Base-by-base conservation (phyloP, 2,888 invertebrate genomes). In the Heterodera filipjevi region DNA sequence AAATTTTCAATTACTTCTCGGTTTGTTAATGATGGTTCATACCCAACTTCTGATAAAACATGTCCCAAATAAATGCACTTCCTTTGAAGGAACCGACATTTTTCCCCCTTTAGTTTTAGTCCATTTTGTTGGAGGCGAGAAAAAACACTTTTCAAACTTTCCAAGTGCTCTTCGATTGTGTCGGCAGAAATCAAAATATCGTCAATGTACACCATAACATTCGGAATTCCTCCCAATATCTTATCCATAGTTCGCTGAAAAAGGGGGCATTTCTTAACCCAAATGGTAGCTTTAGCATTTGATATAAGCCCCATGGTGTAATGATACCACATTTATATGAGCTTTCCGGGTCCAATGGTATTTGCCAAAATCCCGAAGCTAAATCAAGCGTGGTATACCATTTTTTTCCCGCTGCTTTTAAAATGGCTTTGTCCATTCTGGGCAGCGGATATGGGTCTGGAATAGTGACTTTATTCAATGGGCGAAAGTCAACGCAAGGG, bases 401-500 rank as follows among this genome's bases (percentile, higher is more conserved):
- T 16, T 16, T n/a, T 19, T 66, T 66, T 0, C 80, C 79, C 6
- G 71, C 79, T 1, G 81, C 71, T 35, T 75, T 77, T n/a, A 76
- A 72, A 8, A 84, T 35, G 5, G 84, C 76, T 0, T 80, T 71
- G 16, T 83, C 81, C 12, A 84, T 81, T 39, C 81, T 46, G 0
- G 82, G 82, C 3, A 84, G 46, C 0, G 84, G 84, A 44, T 75
- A 85, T 30, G 77, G 77, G 64, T 84, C 84, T 0, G 81, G 79
- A 22, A 82, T 78, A 0, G 82, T 83, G 0, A 66, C 73, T 12
- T 79, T 78, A 66, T 84, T 84, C 0, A 82, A 49, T 39, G 68
- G 73, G 1, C 84, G 39, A 64, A 83, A 83, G 64, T 84, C 84
- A 3, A 85, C 46, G 35, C 84, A 84, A 0, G 81, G 78, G 64